phyloP scores from a whole-genome alignment of 2,797 vertebrate genomes.

The Parauchenoglanis punctatus region DNA sequence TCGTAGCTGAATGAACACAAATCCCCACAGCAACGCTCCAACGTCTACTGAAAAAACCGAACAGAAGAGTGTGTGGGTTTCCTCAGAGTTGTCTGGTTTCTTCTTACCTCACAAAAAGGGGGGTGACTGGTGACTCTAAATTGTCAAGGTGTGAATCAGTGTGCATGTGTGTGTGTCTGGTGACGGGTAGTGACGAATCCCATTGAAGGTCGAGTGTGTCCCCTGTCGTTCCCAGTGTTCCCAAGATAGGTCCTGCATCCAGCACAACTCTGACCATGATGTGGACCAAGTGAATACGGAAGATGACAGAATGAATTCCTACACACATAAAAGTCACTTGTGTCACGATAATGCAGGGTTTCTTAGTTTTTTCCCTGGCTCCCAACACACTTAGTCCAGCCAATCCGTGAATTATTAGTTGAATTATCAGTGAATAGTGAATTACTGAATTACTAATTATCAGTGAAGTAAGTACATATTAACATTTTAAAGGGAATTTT shows the following conservation, averaged over 20 bases:
- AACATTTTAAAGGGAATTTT: neutral
- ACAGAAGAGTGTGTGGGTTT: neutral
- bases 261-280: neutral
- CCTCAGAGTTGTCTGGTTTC: neutral
- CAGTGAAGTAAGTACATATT: neutral
- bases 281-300: neutral
- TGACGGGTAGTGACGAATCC: neutral
- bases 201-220: neutral
- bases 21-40: too few species aligned
- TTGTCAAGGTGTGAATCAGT: neutral
- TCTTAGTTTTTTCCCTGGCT: neutral
- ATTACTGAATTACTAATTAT: too few species aligned
- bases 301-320: neutral
- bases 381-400: neutral
- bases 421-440: too few species aligned
- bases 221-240: neutral
- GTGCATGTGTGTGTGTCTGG: neutral
- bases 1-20: too few species aligned
- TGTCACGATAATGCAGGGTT: neutral
- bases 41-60: too few species aligned
- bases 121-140: neutral
- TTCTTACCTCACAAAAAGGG: neutral
- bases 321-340: neutral
- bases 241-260: neutral
- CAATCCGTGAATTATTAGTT: neutral